Base-by-base conservation (phyloP, 1,140 invertebrate genomes). In the Drosophila nikananu region DNA sequence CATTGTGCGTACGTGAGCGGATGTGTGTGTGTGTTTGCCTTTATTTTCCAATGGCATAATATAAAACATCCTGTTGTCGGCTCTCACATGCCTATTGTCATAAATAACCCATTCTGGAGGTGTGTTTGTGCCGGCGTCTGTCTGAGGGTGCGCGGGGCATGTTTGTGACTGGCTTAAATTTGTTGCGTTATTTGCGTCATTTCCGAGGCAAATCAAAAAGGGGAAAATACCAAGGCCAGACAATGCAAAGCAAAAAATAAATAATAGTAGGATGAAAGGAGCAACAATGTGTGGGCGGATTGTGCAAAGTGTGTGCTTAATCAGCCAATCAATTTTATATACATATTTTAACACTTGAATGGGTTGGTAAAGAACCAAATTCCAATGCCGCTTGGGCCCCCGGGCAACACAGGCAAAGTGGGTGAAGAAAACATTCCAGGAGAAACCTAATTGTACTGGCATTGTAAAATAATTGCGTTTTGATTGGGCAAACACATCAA, bases 151-250 rank as follows among this genome's bases (percentile, higher is more conserved):
- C 57, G 19, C 23, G 64, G 55, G 49, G 65, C 39, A 74, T 58
- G 74, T 81, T 77, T 82, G 83, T 76, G 74, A 86, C 63, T 87
- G 77, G 83, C 84, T 89, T 83, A 81, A 87, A 87, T 87, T 87
- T 89, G 83, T 83, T 87, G 83, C 81, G 81, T 81, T 89, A 89
- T 89, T 89, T 89, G 84, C 84, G 78, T 86, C 84, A 89, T 89
- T 89, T 89, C 84, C 86, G 86, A 73, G 60, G 86, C 78, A 86
- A 89, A 89, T 89, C 86, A 83, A 71, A 65, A 79, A 27, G 30
- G 74, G 55, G 15, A 65, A 80, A 86, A 83, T 62, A 19, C 55
- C 86, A 78, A 70, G 77, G 66, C 82, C 86, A 89, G 49, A 62
- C 55, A 72, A 30, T 68, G 44, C 23, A 44, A 42, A 58, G 46